Base-by-base conservation (phyloP, 1,140 invertebrate genomes). In the Euschistus heros region DNA sequence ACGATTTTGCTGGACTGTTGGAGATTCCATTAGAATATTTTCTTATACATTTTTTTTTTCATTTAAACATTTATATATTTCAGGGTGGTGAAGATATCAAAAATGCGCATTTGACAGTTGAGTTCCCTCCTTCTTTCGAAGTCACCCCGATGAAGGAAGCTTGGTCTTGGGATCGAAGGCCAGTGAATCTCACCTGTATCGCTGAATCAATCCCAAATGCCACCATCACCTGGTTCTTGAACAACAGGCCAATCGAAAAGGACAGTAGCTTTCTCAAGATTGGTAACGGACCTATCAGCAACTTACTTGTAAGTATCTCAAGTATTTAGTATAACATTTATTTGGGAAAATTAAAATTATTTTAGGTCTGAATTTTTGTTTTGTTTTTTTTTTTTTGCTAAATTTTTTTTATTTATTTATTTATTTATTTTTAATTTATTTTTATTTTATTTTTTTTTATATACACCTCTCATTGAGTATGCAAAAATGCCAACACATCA, bases 201-300 rank as follows among this genome's bases (percentile, higher is more conserved):
- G 90, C 90, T 14, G 86, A 89, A 74, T 85, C 88, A 68, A 91
- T 95, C 72, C 93, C 93, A 0, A 94, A 95, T 74, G 92, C 93
- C 0, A 94, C 92, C 1, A 91, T 94, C 67, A 81, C 82, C 67
- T 95, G 92, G 92, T 82, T 79, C 71, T 81, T 80, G 62, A 77
- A 75, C 22, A 74, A 74, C 15, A 65, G 72, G 55, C 69, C 74
- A 10, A 68, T 77, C 7, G 71, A 75, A 54, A 68, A 69, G 17
- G 81, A 83, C 44, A 72, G 71, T 0, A 77, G 78, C 64, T 79
- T 89, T 1, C 76, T 78, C 33, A 81, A 87, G 46, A 75, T 79
- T 33, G 86, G 83, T 0, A 81, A 81, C 8, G 86, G 87, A 6
- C 85, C 88, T 0, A 74, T 77, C 37, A 91, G 88, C 54, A 81